A percentile compares a stretch with the other conserved stretches of the same genome.
Evolutionary conservation across 2,113 vertebrate genomes (phyloP).

Genomic region (Garra rufa): DNA sequence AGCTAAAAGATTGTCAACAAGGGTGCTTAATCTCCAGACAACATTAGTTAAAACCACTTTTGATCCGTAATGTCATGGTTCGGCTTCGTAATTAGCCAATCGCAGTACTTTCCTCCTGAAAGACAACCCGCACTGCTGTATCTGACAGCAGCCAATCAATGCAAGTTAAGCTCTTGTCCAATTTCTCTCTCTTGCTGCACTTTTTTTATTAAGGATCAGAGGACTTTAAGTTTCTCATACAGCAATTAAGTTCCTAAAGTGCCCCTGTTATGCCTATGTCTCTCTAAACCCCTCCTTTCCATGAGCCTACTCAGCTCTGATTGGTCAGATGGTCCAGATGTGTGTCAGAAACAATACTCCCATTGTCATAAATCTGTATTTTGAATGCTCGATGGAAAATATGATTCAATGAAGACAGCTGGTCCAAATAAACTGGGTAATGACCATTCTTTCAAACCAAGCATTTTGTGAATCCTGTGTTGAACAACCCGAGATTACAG

Average conservation of each 20-base stretch:
- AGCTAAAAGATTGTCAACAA: neutral
- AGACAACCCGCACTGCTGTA: constrained; percentile 45
- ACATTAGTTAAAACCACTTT: constrained; percentile 59
- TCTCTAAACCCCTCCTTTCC: too few species aligned
- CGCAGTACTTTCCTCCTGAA: constrained; percentile 55
- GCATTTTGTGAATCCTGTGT: too few species aligned
- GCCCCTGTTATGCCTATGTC: too few species aligned
- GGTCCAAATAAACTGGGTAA: too few species aligned
- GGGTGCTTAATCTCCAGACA: neutral
- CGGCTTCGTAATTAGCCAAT: constrained; percentile 70
- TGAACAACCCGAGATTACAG: too few species aligned
- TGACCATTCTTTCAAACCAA: too few species aligned
- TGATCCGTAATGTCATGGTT: constrained; percentile 64
- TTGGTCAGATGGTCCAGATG: too few species aligned
- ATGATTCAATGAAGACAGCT: too few species aligned
- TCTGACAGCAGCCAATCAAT: constrained; percentile 59
- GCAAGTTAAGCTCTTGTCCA: neutral
- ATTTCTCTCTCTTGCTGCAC: neutral
- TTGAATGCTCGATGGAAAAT: too few species aligned
- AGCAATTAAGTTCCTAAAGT: neutral
- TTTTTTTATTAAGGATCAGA: neutral
- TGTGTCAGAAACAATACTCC: too few species aligned
- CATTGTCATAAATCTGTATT: too few species aligned
- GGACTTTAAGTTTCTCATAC: neutral
- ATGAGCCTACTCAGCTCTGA: too few species aligned